phyloP scores from a whole-genome alignment of 2,797 vertebrate species.

The Alcedo atthis region DNA sequence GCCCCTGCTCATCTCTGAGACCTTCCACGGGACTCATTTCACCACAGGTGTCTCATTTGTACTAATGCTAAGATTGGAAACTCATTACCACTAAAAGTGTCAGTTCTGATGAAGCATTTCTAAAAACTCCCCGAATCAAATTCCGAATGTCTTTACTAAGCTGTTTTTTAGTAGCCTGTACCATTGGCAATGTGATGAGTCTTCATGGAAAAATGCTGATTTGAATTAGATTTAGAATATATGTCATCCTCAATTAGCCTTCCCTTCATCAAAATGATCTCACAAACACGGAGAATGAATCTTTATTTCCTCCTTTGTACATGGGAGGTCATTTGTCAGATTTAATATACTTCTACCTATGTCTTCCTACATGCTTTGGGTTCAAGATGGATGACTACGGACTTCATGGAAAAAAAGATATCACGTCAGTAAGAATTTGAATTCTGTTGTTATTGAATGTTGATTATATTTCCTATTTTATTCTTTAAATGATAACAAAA shows the following conservation, averaged over 20 bases:
- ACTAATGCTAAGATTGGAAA: slow-evolving; percentile 70
- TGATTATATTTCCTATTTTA: not conserved
- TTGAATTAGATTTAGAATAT: slow-evolving; percentile 85
- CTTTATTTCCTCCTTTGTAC: slow-evolving; percentile 86
- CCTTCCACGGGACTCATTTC: not conserved
- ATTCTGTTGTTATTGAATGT: slow-evolving; percentile 55
- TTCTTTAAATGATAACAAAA: slow-evolving; percentile 11
- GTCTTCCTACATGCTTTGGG: slow-evolving; percentile 78
- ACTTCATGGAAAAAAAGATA: slow-evolving; percentile 41
- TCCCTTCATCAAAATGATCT: slow-evolving; percentile 84
- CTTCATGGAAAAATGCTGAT: slow-evolving; percentile 84
- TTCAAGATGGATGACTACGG: slow-evolving; percentile 76
- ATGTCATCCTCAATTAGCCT: slow-evolving; percentile 83
- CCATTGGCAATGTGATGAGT: slow-evolving; percentile 83
- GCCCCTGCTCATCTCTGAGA: not conserved
- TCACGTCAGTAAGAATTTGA: slow-evolving; percentile 47
- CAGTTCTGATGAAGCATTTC: slow-evolving; percentile 75
- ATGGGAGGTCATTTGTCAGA: slow-evolving; percentile 85
- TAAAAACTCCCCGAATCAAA: slow-evolving; percentile 74
- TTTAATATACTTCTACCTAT: slow-evolving; percentile 83
- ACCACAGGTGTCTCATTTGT: slow-evolving; percentile 54
- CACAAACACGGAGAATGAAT: slow-evolving; percentile 84
- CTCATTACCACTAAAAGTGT: slow-evolving; percentile 74
- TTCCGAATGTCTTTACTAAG: slow-evolving; percentile 80
- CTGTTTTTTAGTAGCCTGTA: slow-evolving; percentile 73